These are phyloP conservation scores for Melitaea athalia DNA, from an alignment of 2,888 invertebrate genomes.

Conservation along the genomic window DNA sequence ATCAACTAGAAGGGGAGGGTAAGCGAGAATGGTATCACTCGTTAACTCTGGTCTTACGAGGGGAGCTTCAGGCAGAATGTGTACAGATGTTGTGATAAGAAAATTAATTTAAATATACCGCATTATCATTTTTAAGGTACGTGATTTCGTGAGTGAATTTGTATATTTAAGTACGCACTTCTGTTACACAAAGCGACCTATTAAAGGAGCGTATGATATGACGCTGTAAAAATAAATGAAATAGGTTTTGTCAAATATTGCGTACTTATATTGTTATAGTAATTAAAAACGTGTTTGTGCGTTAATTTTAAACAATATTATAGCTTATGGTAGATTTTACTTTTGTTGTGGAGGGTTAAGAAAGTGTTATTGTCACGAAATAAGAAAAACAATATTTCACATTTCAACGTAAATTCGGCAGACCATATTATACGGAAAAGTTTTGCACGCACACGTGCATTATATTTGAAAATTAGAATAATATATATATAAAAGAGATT, in stretches of 20 bases:
- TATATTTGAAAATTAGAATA: too few relatives aligned
- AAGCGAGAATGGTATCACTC: constrained; percentile 33
- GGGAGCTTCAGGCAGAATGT: constrained; percentile 33
- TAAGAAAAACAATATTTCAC: too few relatives aligned
- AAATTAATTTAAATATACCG: constrained; percentile 42
- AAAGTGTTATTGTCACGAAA: too few relatives aligned
- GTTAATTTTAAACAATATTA: background rate
- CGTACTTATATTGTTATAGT: background rate
- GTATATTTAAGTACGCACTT: constrained; percentile 25
- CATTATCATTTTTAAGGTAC: constrained; percentile 39
- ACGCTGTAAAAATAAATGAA: constrained; percentile 28
- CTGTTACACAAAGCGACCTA: constrained; percentile 8
- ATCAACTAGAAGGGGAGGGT: constrained; percentile 36
- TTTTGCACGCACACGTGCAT: too few relatives aligned
- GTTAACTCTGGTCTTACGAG: constrained; percentile 36
- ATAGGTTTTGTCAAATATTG: constrained; percentile 17
- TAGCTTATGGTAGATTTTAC: too few relatives aligned
- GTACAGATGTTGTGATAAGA: constrained; percentile 41
- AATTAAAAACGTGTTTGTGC: background rate
- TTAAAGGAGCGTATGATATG: constrained; percentile 26
- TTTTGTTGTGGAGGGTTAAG: too few relatives aligned
- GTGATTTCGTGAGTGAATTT: constrained; percentile 27
- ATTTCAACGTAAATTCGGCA: too few relatives aligned
- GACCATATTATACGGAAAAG: too few relatives aligned
- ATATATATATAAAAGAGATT: too few relatives aligned